Evolutionary conservation across 1,140 invertebrate species (phyloP), one percentile per base, ranked within the genome.

Genomic region (Battus philenor): DNA sequence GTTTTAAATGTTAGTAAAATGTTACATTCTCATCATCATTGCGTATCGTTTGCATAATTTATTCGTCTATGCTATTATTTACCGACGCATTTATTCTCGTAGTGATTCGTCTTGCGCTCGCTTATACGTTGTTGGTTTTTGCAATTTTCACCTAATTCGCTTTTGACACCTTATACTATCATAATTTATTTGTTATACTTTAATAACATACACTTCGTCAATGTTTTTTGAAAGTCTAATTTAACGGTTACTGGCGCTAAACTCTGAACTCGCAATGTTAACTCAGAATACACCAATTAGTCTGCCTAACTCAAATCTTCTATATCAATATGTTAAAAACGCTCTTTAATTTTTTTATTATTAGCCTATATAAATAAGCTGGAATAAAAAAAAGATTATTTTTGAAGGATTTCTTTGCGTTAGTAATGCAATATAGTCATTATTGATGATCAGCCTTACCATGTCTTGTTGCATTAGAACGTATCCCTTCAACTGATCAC

Each of bases 71-170:
- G 36, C 30, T 46, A 30, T 16, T 66, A 54, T 61, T 61, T 58
- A 47, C 52, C 26, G 24, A 58, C 33, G 29, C 51, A 47, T 46
- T 52, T 52, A 36, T 44, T 17, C n/a, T 31, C 15, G 26, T 24
- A 41, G 29, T 34, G 29, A 47, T 45, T 45, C 41, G 34, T 43
- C 47, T 45, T 18, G 45, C 26, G 32, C 16, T 33, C 41, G 27
- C 29, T 44, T 26, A 44, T 48, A 29, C 31, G 32, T 44, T 69
- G 49, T 71, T 76, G 52, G 44, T 48, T 49, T 68, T 74, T 72
- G 56, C 53, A 74, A 76, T 78, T 77, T 59, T 70, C 68, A 47
- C 43, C 49, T 55, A 75, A 73, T 76, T 63, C 53, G 61, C 58
- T 69, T 68, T 68, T 80, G 47, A 68, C 71, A 68, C 66, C 33